These are phyloP conservation scores for Tautogolabrus adspersus DNA, from an alignment of 2,113 vertebrate genomes.

Conservation along the genomic window DNA sequence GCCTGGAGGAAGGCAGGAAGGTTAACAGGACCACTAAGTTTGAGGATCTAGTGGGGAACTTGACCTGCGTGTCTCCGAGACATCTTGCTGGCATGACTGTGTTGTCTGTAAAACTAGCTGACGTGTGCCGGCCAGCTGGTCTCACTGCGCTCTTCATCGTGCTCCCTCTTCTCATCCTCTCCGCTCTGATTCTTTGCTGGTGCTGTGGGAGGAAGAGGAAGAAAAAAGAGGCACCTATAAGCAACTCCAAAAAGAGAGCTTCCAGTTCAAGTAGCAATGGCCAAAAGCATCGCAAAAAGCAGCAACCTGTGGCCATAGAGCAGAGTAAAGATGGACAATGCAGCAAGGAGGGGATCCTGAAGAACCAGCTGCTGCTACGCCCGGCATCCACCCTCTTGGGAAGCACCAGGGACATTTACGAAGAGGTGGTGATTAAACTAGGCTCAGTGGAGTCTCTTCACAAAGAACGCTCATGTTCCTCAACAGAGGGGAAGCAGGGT, in stretches of 20 bases:
- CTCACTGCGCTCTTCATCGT: conserved; percentile 88
- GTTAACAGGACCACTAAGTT: conserved; percentile 68
- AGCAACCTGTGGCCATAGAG: conserved; percentile 19
- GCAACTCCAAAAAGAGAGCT: conserved; percentile 69
- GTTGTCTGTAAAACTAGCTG: conserved; percentile 64
- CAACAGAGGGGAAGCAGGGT: conserved; percentile 38
- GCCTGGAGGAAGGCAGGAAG: conserved; percentile 48
- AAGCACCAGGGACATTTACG: conserved; percentile 86
- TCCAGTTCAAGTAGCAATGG: conserved; percentile 58
- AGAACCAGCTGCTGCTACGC: conserved; percentile 82
- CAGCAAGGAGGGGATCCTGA: conserved; percentile 75
- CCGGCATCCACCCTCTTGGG: conserved; percentile 78
- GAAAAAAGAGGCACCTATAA: conserved; percentile 76
- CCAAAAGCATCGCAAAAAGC: conserved; percentile 71
- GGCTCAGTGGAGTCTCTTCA: conserved; percentile 80
- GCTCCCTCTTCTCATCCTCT: conserved; percentile 84
- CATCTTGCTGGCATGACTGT: conserved; percentile 67
- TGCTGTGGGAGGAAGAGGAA: conserved; percentile 85
- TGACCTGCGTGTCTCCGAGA: conserved; percentile 82
- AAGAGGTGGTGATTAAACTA: conserved; percentile 88
- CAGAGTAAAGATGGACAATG: not conserved
- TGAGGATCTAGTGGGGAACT: conserved; percentile 64
- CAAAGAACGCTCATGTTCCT: not conserved
- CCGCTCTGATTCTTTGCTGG: conserved; percentile 83
- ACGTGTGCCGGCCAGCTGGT: conserved; percentile 81